Evolutionary conservation across 2,888 invertebrate species (phyloP).

Genomic region (Tipula lateralis): DNA sequence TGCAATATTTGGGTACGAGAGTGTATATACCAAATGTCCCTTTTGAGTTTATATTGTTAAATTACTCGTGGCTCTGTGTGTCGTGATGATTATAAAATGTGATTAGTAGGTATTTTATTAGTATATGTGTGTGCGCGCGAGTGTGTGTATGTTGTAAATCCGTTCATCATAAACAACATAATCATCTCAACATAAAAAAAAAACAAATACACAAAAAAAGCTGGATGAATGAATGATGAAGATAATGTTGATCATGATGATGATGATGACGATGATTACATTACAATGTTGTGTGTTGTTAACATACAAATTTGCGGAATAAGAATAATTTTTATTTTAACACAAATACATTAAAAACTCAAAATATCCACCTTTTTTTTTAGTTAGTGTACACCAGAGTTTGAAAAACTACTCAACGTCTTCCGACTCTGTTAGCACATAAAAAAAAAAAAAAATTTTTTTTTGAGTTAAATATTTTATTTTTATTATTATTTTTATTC

Average conservation of each 20-base stretch:
- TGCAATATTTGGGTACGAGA: background rate
- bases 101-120: background rate
- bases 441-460: background rate
- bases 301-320: background rate
- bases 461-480: background rate
- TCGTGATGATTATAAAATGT: background rate
- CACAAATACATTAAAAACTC: background rate
- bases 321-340: background rate
- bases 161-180: background rate
- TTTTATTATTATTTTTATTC: constrained; percentile 19
- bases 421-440: background rate
- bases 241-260: background rate
- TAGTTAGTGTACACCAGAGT: background rate
- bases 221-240: background rate
- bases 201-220: too few species aligned
- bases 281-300: background rate
- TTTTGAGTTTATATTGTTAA: background rate
- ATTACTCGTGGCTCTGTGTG: background rate
- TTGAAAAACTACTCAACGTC: background rate
- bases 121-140: background rate
- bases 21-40: background rate
- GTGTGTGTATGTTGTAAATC: background rate
- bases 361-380: background rate
- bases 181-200: background rate
- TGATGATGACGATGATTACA: constrained; percentile 1